Evolutionary conservation across 2,797 vertebrate species (phyloP).

Genomic region (Cyclopterus lumpus): DNA sequence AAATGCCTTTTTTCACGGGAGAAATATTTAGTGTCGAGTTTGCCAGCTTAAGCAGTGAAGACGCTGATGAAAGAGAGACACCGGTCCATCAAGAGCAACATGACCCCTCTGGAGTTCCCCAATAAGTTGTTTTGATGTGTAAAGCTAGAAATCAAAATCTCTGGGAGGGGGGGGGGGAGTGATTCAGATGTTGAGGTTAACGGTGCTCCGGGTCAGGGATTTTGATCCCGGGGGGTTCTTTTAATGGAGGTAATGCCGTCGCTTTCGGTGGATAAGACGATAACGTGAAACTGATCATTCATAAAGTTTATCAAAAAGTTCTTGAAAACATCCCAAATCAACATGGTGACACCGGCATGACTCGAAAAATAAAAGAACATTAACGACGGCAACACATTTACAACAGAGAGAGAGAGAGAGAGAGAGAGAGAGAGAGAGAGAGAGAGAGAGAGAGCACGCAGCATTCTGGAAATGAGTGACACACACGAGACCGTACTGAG

Average conservation of each 20-base stretch:
- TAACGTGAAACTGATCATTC: not conserved
- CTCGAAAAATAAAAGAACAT: not conserved
- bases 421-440: too few species aligned
- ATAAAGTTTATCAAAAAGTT: not conserved
- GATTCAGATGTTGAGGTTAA: not conserved
- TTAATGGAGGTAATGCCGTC: constrained; percentile 3
- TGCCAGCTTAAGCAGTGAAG: constrained; percentile 27
- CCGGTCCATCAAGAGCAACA: constrained; percentile 20
- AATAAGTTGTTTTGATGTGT: not conserved
- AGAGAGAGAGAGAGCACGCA: constrained; percentile 6
- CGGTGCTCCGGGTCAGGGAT: not conserved
- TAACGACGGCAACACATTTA: constrained; percentile 18
- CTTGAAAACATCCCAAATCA: not conserved
- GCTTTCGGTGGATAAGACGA: constrained; percentile 34
- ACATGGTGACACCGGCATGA: not conserved
- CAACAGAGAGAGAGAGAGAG: constrained; percentile 15
- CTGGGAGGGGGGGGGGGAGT: too few species aligned
- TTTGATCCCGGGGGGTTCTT: not conserved
- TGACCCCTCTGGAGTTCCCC: not conserved
- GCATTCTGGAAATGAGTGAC: constrained; percentile 15
- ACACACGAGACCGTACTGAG: constrained; percentile 19
- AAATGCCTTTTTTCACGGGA: not conserved
- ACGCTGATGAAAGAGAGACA: constrained; percentile 8
- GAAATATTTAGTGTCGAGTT: not conserved
- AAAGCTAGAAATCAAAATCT: not conserved